Evolutionary conservation across 2,888 invertebrate genomes (phyloP).

Genomic region (Cantharis rustica): DNA sequence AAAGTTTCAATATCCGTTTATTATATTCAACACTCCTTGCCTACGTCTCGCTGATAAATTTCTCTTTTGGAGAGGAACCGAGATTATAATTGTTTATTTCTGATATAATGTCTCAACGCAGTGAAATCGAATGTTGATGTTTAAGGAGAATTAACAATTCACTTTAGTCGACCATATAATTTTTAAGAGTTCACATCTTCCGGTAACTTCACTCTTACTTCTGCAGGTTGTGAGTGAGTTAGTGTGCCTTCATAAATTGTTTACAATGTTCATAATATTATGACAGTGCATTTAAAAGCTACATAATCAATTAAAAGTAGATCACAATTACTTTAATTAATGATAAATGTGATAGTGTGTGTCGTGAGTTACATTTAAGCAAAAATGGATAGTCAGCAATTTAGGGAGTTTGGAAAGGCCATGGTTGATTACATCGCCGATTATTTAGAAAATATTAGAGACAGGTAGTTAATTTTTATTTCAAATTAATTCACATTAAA

Average conservation of each 20-base stretch:
- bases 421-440: conserved; percentile 90
- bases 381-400: conserved; percentile 73
- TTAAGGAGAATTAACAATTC: conserved; percentile 2
- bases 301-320: conserved; percentile 4
- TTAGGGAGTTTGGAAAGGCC: conserved; percentile 83
- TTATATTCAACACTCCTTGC: not conserved
- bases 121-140: conserved; percentile 14
- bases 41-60: conserved; percentile 2
- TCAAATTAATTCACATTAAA: not conserved
- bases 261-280: not conserved
- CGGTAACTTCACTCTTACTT: conserved; percentile 21
- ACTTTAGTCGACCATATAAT: not conserved
- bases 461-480: conserved; percentile 61
- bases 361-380: not conserved
- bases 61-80: conserved; percentile 12
- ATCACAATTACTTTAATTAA: conserved; percentile 2
- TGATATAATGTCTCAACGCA: conserved; percentile 6
- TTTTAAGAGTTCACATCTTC: conserved; percentile 8
- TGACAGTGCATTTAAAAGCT: not conserved
- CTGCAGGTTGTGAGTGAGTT: not conserved
- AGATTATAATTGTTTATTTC: conserved; percentile 5
- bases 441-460: conserved; percentile 83
- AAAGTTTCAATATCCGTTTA: not conserved
- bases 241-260: not conserved
- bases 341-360: conserved; percentile 5